These are phyloP conservation scores for Asobara japonica DNA, from an alignment of 1,140 invertebrate genomes.

Conservation along the genomic window DNA sequence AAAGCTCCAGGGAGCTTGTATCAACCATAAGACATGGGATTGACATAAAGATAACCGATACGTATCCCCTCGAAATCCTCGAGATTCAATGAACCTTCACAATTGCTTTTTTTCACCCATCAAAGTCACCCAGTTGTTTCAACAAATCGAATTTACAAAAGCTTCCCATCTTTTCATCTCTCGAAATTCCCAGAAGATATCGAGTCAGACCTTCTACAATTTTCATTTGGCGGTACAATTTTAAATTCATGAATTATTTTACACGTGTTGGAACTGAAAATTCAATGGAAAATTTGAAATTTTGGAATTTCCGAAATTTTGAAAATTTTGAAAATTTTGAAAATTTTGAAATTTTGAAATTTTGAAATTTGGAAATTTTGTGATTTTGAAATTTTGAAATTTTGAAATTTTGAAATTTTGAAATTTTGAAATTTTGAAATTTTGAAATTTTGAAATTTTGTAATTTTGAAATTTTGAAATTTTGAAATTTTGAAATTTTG, in stretches of 20 bases:
- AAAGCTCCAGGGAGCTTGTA: background rate
- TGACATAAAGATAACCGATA: slow-evolving; percentile 13
- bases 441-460: too few species aligned
- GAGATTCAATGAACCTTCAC: slow-evolving; percentile 16
- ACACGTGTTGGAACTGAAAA: too few species aligned
- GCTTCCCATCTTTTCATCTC: background rate
- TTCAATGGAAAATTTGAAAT: too few species aligned
- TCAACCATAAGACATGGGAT: slow-evolving; percentile 7
- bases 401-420: too few species aligned
- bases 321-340: too few species aligned
- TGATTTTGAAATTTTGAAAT: too few species aligned
- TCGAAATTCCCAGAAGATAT: background rate
- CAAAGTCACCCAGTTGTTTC: slow-evolving; percentile 10
- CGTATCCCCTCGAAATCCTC: slow-evolving; percentile 1
- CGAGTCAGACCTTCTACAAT: background rate
- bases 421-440: too few species aligned
- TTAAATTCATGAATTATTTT: background rate
- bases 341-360: too few species aligned
- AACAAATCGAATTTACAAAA: slow-evolving; percentile 2
- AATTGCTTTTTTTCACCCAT: slow-evolving; percentile 10
- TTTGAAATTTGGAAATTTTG: too few species aligned
- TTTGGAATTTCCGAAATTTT: too few species aligned
- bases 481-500: too few species aligned
- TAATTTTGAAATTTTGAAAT: too few species aligned
- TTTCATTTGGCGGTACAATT: background rate